Evolutionary conservation across 92 coral and sea anemone genomes (phyloP), one percentile per base, ranked within the genome.

Genomic region (Pocillopora grandis): DNA sequence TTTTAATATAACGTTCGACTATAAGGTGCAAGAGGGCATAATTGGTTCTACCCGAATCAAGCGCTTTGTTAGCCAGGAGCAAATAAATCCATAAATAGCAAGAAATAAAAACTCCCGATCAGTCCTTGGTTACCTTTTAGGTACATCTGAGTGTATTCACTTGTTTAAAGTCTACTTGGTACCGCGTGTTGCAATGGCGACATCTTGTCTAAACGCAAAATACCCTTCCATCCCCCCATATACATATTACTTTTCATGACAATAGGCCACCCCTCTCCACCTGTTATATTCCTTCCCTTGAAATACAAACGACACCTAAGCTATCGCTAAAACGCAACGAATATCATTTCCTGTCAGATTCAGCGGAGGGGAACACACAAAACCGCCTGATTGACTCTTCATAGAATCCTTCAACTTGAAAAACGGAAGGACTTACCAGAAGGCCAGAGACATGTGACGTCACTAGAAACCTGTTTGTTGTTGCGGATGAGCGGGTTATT

Each of bases 401-500:
- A 19, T 23, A 16, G 6, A 52, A 0, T 74, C 79, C 35, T 27
- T 48, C 33, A 27, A 48, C 18, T 82, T 19, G 10, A 31, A 64
- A 65, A 74, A 27, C 61, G 21, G 35, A 23, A 70, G 48, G 11
- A 19, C 27, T 19, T 58, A 58, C 58, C 37, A 81, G 78, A 60
- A 66, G 19, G 71, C 77, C 37, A 11, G 5, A 27, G 49, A 9
- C 10, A 17, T 62, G 71, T 83, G 72, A 73, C 86, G 86, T 83
- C 86, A 83, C 58, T 18, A 49, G 36, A 74, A 56, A 83, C 86
- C 86, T 83, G 86, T 83, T 74, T 83, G 86, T 83, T 83, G 80
- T 42, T 83, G 62, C 77, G 79, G 52, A 55, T 58, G 82, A 84
- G 83, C 88, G 82, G 88, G 88, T 67, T 27, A 84, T 84, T 84